Evolutionary conservation across 1,140 invertebrate species (phyloP).

Genomic region (Copidosoma floridanum): DNA sequence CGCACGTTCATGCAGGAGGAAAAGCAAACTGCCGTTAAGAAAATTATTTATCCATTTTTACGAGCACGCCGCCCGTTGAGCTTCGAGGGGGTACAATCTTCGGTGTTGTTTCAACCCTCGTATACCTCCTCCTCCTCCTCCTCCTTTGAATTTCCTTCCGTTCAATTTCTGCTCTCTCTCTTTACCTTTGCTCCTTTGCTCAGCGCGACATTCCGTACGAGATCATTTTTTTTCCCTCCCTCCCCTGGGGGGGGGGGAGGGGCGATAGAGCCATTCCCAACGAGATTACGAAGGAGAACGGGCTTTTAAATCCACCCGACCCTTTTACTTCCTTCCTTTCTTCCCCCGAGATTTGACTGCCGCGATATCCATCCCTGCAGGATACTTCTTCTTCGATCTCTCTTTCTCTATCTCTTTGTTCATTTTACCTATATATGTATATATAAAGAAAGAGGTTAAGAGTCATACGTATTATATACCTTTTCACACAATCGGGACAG

Average conservation of each 20-base stretch:
- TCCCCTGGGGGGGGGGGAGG: slow-evolving; percentile 18
- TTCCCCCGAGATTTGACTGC: slow-evolving; percentile 23
- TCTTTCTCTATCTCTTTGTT: too few species aligned
- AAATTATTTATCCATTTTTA: too few species aligned
- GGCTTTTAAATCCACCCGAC: slow-evolving; percentile 31
- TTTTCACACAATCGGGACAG: too few species aligned
- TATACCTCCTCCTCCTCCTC: neutral
- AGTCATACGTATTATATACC: too few species aligned
- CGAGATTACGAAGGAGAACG: slow-evolving; percentile 34
- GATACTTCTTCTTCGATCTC: too few species aligned
- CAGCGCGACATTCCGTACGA: slow-evolving; percentile 12
- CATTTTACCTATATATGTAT: neutral
- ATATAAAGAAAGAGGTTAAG: neutral
- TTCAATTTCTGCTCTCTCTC: neutral
- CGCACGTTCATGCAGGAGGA: too few species aligned
- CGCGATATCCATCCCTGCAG: too few species aligned
- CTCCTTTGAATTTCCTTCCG: neutral
- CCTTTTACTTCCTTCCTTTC: slow-evolving; percentile 21
- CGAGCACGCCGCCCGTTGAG: neutral
- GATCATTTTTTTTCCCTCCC: slow-evolving; percentile 19
- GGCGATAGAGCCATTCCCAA: slow-evolving; percentile 38
- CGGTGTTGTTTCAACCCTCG: neutral
- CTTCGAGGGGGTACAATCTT: slow-evolving; percentile 3
- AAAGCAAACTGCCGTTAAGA: too few species aligned
- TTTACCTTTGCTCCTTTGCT: neutral